phyloP scores from a whole-genome alignment of 1,140 invertebrate genomes.

The Plectus sambesii region DNA sequence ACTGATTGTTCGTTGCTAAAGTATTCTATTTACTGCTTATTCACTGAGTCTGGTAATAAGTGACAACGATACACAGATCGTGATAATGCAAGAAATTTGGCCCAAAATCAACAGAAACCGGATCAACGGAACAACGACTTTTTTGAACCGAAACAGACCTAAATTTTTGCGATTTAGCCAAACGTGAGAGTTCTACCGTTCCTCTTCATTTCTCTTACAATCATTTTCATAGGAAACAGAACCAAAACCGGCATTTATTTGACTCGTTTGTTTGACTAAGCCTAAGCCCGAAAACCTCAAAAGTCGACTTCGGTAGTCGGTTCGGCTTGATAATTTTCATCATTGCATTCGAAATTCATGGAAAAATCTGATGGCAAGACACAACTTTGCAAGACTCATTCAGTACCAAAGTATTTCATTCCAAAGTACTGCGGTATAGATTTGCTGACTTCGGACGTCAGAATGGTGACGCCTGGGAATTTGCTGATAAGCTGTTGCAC shows the following conservation, averaged over 20 bases:
- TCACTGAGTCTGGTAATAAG: too few relatives aligned
- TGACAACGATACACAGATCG: too few relatives aligned
- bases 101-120: too few relatives aligned
- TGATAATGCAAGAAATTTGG: too few relatives aligned
- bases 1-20: too few relatives aligned
- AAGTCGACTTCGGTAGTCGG: neutral
- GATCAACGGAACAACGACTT: too few relatives aligned
- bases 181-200: too few relatives aligned
- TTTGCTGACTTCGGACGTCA: conserved; percentile 27
- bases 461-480: conserved; percentile 24
- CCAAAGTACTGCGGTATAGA: conserved; percentile 26
- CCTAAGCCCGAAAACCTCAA: neutral
- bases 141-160: too few relatives aligned
- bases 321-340: too few relatives aligned
- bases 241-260: neutral
- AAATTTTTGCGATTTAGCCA: too few relatives aligned
- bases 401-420: conserved; percentile 34
- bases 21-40: too few relatives aligned
- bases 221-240: neutral
- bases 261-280: neutral
- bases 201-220: neutral
- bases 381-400: conserved; percentile 12
- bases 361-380: neutral
- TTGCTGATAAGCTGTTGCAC: conserved; percentile 14
- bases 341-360: too few relatives aligned